Base-by-base conservation (phyloP, 2,888 invertebrate species). In the Pristionchus entomophagus region DNA sequence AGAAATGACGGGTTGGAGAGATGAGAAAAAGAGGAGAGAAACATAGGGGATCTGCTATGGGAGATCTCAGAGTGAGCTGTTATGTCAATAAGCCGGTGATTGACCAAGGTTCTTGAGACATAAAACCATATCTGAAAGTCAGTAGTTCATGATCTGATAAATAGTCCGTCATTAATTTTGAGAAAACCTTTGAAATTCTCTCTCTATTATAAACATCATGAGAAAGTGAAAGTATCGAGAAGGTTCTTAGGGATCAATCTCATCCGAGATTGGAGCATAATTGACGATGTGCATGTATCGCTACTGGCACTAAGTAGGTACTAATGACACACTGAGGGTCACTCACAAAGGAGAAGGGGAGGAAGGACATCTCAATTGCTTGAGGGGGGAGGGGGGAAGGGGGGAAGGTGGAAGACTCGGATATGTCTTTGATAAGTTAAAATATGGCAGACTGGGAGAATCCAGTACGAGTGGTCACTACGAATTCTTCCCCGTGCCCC, bases 21-120 rank as follows among this genome's bases (percentile, higher is more conserved):
- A 81, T 89, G 90, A 69, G 88, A 83, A 73, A 89, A 88, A 83
- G 80, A 89, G 86, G 86, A 51, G 84, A 19, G 77, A 29, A 26
- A 49, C 38, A 51, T 17, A 62, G 32, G 26, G 22, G 29, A 56
- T 32, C 19, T 22, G 65, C 45, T 32, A n/a, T 49, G 62, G 26
- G 65, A 41, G 65, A 65, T n/a, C 19, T 41, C 22, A 5, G 38
- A 38, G 19, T 14, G 69, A 73, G 41, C n/a, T 45, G 73, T 73
- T 73, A 32, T 65, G 65, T 65, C 35, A 65, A 65, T 65, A 65
- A 73, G 41, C 41, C 22, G 12, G 12, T 22, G 41, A 17, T 41
- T 73, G 73, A 73, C 41, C 41, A 41, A 41, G 26, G 41, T 45
- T 73, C 73, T 45, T 22, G 85, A 77, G 22, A 73, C 41, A 32